Evolutionary conservation across 2,888 invertebrate species (phyloP), one percentile per base, ranked within the genome.

Genomic region (Ochropacha duplaris): DNA sequence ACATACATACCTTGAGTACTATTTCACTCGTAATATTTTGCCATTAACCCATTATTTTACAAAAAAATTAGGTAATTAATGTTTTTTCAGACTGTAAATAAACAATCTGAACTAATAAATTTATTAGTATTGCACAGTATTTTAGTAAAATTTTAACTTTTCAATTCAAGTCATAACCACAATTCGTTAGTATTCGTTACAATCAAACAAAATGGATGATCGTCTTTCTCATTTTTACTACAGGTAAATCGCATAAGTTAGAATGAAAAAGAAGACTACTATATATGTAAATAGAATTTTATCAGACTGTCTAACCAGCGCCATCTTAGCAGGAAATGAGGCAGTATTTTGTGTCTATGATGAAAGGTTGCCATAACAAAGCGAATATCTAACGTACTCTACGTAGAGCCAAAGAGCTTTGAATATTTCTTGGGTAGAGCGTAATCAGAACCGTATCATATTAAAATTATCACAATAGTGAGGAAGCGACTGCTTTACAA

Each of bases 121-220:
- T 71, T 71, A 58, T 72, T 64, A 61, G 64, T 69, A 88, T 86
- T 85, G 81, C 86, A 90, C 89, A 74, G 54, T 65, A 73, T 74
- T 73, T 70, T 65, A 61, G 66, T 74, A 76, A 83, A 78, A 86
- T 84, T 85, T 85, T 83, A 82, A 78, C 75, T 78, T 78, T 81
- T 74, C 66, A 76, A 79, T 81, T 74, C 66, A 76, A 79, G 74
- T 78, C 79, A 81, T 84, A 84, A 86, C 84, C 88, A 88, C 90
- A 83, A 86, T 87, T 87, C 92, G 92, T 92, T 92, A 91, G 73
- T 86, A 86, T 86, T 86, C 92, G 92, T 92, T 92, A 92, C 79
- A 90, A 84, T 90, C 87, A 90, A 92, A 92, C 87, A 90, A 92
- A 92, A 79, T 78, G 68, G 74, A 72, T 72, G 65, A 68, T 81